phyloP scores from a whole-genome alignment of 2,888 invertebrate genomes.

The Cheilosia pagana region DNA sequence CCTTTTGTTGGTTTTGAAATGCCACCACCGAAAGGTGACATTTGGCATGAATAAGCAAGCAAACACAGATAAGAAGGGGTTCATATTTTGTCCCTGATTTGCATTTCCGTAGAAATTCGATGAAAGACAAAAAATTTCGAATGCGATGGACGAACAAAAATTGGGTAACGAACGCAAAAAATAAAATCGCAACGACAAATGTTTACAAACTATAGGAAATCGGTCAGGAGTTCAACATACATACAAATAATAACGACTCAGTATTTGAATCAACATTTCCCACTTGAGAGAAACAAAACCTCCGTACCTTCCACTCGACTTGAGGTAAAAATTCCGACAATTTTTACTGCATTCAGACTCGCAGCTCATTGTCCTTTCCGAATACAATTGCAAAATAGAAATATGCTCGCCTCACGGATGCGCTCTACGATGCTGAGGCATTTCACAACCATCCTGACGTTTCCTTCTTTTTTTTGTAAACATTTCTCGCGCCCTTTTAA shows the following conservation, averaged over 20 bases:
- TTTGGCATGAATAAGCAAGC: constrained; percentile 16
- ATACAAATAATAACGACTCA: not conserved
- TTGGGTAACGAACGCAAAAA: constrained; percentile 8
- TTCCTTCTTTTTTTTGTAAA: constrained; percentile 16
- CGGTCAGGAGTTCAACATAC: constrained; percentile 48
- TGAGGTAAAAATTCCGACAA: constrained; percentile 50
- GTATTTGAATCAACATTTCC: constrained; percentile 17
- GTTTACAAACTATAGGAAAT: constrained; percentile 33
- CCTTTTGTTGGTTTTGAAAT: constrained; percentile 1
- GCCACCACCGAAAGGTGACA: constrained; percentile 7
- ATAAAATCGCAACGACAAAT: not conserved
- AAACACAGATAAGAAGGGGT: constrained; percentile 37
- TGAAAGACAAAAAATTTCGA: constrained; percentile 8
- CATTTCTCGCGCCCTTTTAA: constrained; percentile 66
- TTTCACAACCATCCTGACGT: constrained; percentile 28
- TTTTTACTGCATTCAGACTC: constrained; percentile 17
- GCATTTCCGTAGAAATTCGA: constrained; percentile 54
- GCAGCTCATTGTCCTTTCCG: constrained; percentile 42
- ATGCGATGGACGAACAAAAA: constrained; percentile 10
- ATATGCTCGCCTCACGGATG: constrained; percentile 56
- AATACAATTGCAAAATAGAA: constrained; percentile 34
- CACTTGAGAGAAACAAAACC: not conserved
- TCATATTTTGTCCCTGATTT: constrained; percentile 52
- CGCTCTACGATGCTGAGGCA: constrained; percentile 29
- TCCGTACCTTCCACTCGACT: constrained; percentile 3